phyloP scores from a whole-genome alignment of 2,113 vertebrate species.

The Ibidorhyncha struthersii region DNA sequence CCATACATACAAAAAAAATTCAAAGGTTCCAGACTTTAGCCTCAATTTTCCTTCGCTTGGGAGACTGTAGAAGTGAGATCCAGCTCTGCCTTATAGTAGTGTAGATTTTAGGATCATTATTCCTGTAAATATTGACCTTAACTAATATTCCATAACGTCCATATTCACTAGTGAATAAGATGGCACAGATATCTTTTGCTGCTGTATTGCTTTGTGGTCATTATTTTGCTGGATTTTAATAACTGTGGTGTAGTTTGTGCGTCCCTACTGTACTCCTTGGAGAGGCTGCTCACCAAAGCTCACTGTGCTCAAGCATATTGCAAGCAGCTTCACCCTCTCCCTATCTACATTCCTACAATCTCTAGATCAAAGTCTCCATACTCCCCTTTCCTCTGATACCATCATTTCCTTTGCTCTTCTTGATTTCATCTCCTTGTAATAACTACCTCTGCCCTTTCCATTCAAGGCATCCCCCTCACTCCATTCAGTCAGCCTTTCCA shows the following conservation, averaged over 20 bases:
- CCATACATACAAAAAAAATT: neutral
- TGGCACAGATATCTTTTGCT: neutral
- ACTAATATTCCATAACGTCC: neutral
- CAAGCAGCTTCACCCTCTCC: neutral
- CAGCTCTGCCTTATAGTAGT: neutral
- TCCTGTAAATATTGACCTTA: neutral
- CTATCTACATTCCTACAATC: neutral
- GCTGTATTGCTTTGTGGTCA: neutral
- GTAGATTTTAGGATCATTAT: neutral
- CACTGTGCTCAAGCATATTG: neutral
- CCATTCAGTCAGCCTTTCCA: neutral
- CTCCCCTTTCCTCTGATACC: neutral
- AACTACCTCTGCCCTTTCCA: neutral
- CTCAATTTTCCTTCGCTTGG: neutral
- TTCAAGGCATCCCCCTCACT: neutral
- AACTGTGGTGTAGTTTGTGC: neutral
- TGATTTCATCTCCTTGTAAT: neutral
- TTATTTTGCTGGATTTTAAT: neutral
- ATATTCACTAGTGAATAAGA: neutral
- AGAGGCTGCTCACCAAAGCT: neutral
- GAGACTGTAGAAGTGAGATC: neutral
- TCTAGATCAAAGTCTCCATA: neutral
- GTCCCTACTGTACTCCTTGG: neutral
- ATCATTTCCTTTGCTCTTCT: neutral
- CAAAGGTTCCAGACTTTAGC: neutral